Percentiles rank a stretch among this genome's conserved stretches.
Evolutionary conservation across 2,113 vertebrate genomes (phyloP).

Genomic region (Hystrix brachyura): DNA sequence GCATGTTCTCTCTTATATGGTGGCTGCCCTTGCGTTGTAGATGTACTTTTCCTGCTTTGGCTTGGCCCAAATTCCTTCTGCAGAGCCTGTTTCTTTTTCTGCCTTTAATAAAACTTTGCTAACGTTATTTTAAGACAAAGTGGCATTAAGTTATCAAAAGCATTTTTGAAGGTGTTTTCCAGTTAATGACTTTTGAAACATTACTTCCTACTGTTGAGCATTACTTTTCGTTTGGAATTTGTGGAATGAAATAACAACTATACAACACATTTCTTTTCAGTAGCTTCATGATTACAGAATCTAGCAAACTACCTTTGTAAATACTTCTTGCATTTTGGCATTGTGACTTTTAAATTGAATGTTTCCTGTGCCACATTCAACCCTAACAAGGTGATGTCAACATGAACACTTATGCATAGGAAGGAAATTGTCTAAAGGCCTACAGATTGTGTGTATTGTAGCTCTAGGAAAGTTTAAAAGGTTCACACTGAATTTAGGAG

Average conservation of each 20-base stretch:
- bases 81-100: neutral
- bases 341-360: neutral
- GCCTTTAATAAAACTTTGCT: neutral
- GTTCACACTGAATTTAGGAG: slow-evolving; percentile 24
- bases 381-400: neutral
- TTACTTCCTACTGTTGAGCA: neutral
- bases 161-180: neutral
- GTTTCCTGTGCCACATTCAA: neutral
- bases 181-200: slow-evolving; percentile 41
- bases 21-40: neutral
- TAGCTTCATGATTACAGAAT: neutral
- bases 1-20: neutral
- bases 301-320: slow-evolving; percentile 3
- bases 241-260: neutral
- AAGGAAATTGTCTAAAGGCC: neutral
- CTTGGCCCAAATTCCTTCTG: neutral
- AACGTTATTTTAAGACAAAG: neutral
- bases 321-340: neutral
- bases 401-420: neutral
- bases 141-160: neutral
- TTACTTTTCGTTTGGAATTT: slow-evolving; percentile 46
- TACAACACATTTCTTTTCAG: neutral
- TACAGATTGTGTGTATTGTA: neutral
- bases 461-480: neutral
- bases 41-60: neutral